Percentiles rank a stretch among this genome's conserved stretches.
These are phyloP conservation scores for Drosophila carrolli DNA, from an alignment of 1,140 invertebrate species.

Conservation along the genomic window DNA sequence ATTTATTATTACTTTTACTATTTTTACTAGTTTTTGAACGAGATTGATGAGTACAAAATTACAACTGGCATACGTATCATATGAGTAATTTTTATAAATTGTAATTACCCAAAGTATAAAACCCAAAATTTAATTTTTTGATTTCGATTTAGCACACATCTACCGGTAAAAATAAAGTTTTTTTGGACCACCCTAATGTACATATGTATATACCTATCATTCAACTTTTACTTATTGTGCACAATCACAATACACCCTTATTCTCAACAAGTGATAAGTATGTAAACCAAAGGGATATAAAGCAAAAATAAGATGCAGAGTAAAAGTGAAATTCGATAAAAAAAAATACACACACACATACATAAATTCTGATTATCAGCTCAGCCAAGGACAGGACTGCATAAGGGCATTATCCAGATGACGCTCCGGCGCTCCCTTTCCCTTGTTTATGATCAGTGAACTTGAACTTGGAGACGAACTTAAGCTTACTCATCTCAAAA, in stretches of 20 bases:
- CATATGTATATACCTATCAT: no score
- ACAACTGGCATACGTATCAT: no score
- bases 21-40: no score
- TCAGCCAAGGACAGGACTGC: constrained; percentile 38
- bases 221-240: background rate
- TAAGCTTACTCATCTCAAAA: constrained; percentile 42
- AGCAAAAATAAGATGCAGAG: constrained; percentile 6
- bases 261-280: background rate
- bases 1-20: no score
- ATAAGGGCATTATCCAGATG: background rate
- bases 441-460: constrained; percentile 16
- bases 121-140: no score
- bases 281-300: background rate
- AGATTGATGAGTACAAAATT: no score
- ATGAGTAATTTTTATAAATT: background rate
- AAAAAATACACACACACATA: constrained; percentile 22
- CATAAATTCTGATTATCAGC: constrained; percentile 19
- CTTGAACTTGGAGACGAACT: constrained; percentile 46
- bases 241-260: background rate
- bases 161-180: no score
- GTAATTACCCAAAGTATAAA: no score
- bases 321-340: constrained; percentile 36
- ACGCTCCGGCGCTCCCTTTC: constrained; percentile 2
- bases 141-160: no score
- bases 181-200: no score